Evolutionary conservation across 2,888 invertebrate genomes (phyloP), one percentile per base, ranked within the genome.

Genomic region (Dryobota labecula): DNA sequence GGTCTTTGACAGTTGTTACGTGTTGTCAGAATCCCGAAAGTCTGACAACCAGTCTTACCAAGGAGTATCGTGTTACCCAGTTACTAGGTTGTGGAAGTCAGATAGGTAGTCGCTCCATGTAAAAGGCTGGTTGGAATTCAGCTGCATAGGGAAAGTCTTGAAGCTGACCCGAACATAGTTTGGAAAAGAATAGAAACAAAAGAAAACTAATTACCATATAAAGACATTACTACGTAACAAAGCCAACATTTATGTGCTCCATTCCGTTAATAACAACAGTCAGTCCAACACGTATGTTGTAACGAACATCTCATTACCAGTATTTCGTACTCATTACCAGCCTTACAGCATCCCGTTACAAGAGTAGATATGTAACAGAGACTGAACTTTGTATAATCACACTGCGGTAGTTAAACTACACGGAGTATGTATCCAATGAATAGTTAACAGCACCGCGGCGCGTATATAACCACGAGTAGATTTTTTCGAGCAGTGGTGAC

Each of bases 281-380:
- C 86, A 89, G 89, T 89, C 87, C 89, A 90, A 91, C 92, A 90
- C 89, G 90, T 89, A 86, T 89, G 91, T 94, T 92, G 93, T 93
- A 91, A 85, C 86, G 83, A 91, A 92, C 92, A 92, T 94, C 93
- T 94, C 94, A 94, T 94, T 95, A 94, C 92, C 88, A 90, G 86
- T 91, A 89, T 91, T 90, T 91, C 93, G 90, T 91, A 91, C 73
- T 78, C 83, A 84, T 85, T 94, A 94, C 93, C 88, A 89, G 83
- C 90, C 89, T 91, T 89, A 77, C 62, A 64, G 30, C 57, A 38
- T 49, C 43, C 15, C 90, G 89, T 0, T 0, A 13, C 62, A 18
- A 5, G 74, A 78, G 47, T 73, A 73, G 24, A 38, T 45, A 56
- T 13, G 9, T 0, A 1, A 45, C 62, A 73, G 79, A 75, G 38